Percentiles rank a stretch among this genome's conserved stretches.
Evolutionary conservation across 2,797 vertebrate genomes (phyloP).

Genomic region (Antennarius maculatus): DNA sequence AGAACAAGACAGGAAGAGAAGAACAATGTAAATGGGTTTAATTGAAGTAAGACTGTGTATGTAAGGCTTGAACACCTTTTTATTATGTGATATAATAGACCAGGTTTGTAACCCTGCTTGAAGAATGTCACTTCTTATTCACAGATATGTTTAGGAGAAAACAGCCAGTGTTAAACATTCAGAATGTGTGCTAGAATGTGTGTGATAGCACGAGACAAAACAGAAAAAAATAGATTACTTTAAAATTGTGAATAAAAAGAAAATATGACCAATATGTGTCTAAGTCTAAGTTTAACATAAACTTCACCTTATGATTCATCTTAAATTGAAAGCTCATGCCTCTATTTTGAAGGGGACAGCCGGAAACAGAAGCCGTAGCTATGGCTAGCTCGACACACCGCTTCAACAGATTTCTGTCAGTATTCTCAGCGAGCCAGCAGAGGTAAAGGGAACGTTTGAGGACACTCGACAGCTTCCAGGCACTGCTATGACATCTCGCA

Average conservation of each 20-base stretch:
- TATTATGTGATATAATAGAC: neutral
- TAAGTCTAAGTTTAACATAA: neutral
- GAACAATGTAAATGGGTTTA: neutral
- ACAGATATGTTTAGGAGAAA: too few species aligned
- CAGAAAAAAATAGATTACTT: neutral
- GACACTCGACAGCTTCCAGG: conserved; percentile 65
- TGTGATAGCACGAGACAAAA: neutral
- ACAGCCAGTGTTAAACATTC: too few species aligned
- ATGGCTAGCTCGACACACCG: neutral
- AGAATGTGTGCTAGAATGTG: neutral
- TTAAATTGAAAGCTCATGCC: neutral
- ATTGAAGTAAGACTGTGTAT: neutral
- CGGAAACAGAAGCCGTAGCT: conserved; percentile 37
- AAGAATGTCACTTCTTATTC: neutral
- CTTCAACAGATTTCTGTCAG: conserved; percentile 26
- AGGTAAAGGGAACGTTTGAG: conserved; percentile 56
- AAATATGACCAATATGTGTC: neutral
- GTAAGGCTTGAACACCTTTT: neutral
- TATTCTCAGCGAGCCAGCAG: conserved; percentile 40
- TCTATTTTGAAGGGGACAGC: conserved; percentile 62
- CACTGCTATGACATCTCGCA: conserved; percentile 87
- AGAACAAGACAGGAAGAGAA: conserved; percentile 14
- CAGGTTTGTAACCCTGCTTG: neutral
- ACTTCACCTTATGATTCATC: neutral
- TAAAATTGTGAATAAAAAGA: neutral